A percentile compares a stretch with the other conserved stretches of the same genome.
phyloP scores from a whole-genome alignment of 2,888 invertebrate species.

The Fragum sueziense region DNA sequence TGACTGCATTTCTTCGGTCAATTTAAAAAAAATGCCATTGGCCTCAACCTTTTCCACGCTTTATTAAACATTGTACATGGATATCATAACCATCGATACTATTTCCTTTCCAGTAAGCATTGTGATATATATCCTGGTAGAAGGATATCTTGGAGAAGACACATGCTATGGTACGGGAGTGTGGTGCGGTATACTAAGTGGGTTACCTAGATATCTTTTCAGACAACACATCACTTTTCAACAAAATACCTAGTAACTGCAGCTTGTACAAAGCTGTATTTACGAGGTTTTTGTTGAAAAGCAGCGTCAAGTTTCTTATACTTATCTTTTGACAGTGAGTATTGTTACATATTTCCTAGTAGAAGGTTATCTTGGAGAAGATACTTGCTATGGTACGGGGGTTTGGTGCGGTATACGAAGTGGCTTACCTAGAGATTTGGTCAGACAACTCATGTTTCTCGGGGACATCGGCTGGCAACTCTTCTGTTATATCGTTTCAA shows the following conservation, averaged over 20 bases:
- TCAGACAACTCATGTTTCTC: constrained; percentile 45
- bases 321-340: too few species aligned
- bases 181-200: constrained; percentile 46
- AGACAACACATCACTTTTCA: constrained; percentile 39
- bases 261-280: too few species aligned
- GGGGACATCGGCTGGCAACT: constrained; percentile 50
- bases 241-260: too few species aligned
- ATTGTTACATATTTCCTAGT: not conserved
- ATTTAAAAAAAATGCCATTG: too few species aligned
- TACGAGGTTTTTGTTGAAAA: too few species aligned
- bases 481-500: constrained; percentile 33
- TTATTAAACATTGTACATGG: too few species aligned
- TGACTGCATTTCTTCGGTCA: too few species aligned
- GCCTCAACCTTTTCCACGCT: too few species aligned
- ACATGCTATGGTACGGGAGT: constrained; percentile 42
- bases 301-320: too few species aligned
- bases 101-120: too few species aligned
- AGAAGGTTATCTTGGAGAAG: constrained; percentile 38
- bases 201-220: constrained; percentile 1
- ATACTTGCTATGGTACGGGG: constrained; percentile 46
- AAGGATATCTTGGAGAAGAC: constrained; percentile 48
- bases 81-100: too few species aligned
- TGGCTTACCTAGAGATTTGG: constrained; percentile 3
- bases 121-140: too few species aligned
- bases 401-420: constrained; percentile 50